Evolutionary conservation across 2,888 invertebrate species (phyloP), one percentile per base, ranked within the genome.

Genomic region (Heliconius sara): DNA sequence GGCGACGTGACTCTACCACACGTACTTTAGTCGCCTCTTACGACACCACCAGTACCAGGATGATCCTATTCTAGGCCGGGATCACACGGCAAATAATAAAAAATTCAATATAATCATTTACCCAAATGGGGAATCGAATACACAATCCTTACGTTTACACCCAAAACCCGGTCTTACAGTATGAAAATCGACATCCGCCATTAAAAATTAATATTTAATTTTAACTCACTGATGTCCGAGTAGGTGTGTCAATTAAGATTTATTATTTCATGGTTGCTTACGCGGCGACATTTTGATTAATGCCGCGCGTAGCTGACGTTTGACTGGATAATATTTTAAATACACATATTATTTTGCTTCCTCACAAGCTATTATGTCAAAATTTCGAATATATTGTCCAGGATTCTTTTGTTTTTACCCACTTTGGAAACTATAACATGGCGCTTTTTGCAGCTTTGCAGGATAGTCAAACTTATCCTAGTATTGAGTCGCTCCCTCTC

Each of bases 201-300:
- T 63, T 27, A 74, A 63, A 74, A 60, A 63, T 74, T 34, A 39
- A 74, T 39, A 43, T 74, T 74, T 43, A 65, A 74, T 74, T 25
- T 74, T 65, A 25, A 74, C 22, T 66, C 30, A 27, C 39, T 27
- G 66, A 66, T 65, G 71, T 47, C 25, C 30, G 30, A 22, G 72
- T 22, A 10, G 25, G 68, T 43, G 19, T 72, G 78, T 78, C 78
- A 78, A 78, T 73, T 78, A 73, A 78, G 57, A 78, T 78, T 78
- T 78, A 78, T 73, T 71, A 78, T 65, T 66, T 65, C 72, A 78
- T 9, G 65, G 65, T 27, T 16, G 77, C 77, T 74, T 74, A 71
- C 71, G 16, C 72, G 47, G 34, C 78, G 78, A 73, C 73, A 73
- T 47, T 77, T 78, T 78, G 78, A 78, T 78, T 22, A 73, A 78